These are phyloP conservation scores for Sebastes kiyomatsui DNA, from an alignment of 2,797 vertebrate species.

Conservation along the genomic window DNA sequence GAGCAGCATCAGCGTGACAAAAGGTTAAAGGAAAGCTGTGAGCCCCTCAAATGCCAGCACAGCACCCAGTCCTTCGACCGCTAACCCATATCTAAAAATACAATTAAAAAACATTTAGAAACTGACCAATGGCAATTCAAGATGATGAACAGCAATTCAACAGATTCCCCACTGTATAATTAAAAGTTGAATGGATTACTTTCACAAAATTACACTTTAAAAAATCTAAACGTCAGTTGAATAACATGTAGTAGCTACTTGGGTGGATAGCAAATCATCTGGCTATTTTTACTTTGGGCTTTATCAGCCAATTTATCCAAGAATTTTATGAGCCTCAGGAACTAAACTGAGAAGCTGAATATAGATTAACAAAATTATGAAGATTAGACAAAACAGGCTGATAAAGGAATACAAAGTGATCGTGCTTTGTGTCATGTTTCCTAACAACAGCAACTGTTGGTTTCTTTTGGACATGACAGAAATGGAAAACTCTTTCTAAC, in stretches of 20 bases:
- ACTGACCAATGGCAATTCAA: neutral
- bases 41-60: neutral
- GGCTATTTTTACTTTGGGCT: neutral
- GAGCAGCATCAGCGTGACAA: slow-evolving; percentile 3
- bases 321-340: neutral
- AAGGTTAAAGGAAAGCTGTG: neutral
- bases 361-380: neutral
- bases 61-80: neutral
- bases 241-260: neutral
- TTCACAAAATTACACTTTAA: neutral
- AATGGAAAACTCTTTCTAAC: neutral
- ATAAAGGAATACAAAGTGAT: neutral
- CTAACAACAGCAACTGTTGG: neutral
- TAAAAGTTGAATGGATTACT: neutral
- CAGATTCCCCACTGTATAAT: neutral
- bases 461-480: neutral
- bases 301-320: neutral
- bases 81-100: neutral
- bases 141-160: neutral
- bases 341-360: neutral
- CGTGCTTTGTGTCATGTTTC: neutral
- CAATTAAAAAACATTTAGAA: neutral
- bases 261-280: neutral
- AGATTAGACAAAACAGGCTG: neutral
- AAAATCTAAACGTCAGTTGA: neutral